Percentiles rank a stretch among this genome's conserved stretches.
phyloP scores from a whole-genome alignment of 2,797 vertebrate genomes.

The Pangasius sanitwongsei region DNA sequence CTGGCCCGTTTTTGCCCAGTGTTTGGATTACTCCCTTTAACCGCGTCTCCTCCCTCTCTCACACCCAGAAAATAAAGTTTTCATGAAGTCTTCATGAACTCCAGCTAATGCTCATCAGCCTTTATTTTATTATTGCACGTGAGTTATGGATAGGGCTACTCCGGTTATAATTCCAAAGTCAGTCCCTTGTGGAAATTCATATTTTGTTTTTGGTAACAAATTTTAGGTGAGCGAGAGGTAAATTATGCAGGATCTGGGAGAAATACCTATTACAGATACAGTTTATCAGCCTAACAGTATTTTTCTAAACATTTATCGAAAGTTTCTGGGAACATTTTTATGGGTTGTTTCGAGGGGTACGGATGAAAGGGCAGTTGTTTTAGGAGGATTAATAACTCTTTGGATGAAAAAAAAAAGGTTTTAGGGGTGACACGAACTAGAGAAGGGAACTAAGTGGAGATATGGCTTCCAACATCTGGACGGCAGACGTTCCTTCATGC shows the following conservation, averaged over 20 bases:
- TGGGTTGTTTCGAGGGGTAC: constrained; percentile 32
- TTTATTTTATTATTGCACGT: constrained; percentile 19
- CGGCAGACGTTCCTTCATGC: constrained; percentile 75
- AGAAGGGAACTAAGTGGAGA: constrained; percentile 66
- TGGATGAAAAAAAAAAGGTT: constrained; percentile 61
- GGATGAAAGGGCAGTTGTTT: constrained; percentile 49
- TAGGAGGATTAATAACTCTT: constrained; percentile 63
- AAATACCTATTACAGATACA: constrained; percentile 30
- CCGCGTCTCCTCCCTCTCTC: constrained; percentile 80
- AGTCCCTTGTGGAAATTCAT: constrained; percentile 38
- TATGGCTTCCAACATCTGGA: constrained; percentile 78
- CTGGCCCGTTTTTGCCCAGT: constrained; percentile 67
- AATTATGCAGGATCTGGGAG: constrained; percentile 26
- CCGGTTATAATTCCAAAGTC: constrained; percentile 24
- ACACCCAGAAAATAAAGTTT: constrained; percentile 51
- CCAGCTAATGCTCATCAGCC: constrained; percentile 39
- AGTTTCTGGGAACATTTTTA: constrained; percentile 34
- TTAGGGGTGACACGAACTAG: constrained; percentile 70
- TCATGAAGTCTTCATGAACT: constrained; percentile 46
- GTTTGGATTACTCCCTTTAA: constrained; percentile 78
- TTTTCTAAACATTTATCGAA: constrained; percentile 45
- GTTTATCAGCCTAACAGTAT: constrained; percentile 42
- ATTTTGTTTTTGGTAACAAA: constrained; percentile 43
- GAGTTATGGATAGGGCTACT: constrained; percentile 31
- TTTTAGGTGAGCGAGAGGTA: constrained; percentile 23